These are phyloP conservation scores for Mixornis gularis DNA, from an alignment of 2,113 vertebrate species.

Conservation along the genomic window DNA sequence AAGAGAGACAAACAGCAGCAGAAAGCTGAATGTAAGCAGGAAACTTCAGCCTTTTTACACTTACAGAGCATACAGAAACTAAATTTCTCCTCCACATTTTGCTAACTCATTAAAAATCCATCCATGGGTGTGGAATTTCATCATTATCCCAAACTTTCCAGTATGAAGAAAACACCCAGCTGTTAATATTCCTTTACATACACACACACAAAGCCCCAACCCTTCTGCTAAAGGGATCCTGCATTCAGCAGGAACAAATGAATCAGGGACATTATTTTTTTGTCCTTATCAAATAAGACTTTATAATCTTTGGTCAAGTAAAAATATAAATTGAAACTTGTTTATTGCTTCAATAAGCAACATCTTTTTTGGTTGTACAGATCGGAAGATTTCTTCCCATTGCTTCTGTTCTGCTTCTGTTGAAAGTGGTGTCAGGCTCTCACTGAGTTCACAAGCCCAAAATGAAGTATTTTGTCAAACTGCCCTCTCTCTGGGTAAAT, in stretches of 20 bases:
- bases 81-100: not conserved
- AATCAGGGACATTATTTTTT: not conserved
- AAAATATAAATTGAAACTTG: not conserved
- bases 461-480: not conserved
- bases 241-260: not conserved
- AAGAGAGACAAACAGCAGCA: not conserved
- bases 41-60: not conserved
- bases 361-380: not conserved
- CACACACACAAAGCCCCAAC: not conserved
- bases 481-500: fast-evolving
- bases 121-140: not conserved
- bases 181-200: not conserved
- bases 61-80: not conserved
- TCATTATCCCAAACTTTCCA: not conserved
- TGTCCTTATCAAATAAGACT: not conserved
- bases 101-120: not conserved
- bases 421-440: not conserved
- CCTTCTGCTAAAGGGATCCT: not conserved
- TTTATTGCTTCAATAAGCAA: not conserved
- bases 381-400: not conserved
- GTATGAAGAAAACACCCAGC: not conserved
- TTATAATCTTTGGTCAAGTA: not conserved
- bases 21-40: not conserved
- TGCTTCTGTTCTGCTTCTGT: not conserved
- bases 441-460: not conserved